A percentile compares a stretch with the other conserved stretches of the same genome.
Conservation (phyloP, 2,888 invertebrate species). For the Kryphioiulus occultus region DNA sequence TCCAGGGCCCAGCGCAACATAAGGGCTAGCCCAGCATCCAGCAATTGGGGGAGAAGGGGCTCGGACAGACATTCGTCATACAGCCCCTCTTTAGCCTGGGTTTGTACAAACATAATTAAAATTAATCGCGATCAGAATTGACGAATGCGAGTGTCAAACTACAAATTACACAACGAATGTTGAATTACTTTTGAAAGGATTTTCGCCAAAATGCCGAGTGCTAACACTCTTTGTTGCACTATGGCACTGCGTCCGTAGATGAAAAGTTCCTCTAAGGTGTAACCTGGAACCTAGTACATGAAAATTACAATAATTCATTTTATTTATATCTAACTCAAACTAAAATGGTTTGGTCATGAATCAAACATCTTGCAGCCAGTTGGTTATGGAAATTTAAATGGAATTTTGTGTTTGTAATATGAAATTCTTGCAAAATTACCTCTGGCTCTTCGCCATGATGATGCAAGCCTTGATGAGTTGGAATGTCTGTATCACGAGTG, state of each 20-base stretch:
- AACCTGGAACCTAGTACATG: slow-evolving; percentile 72
- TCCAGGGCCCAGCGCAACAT: slow-evolving; percentile 85
- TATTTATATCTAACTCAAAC: neutral
- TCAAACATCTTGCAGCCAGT: too few species aligned
- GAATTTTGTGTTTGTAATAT: too few species aligned
- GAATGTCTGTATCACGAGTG: slow-evolving; percentile 17
- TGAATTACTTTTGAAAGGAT: slow-evolving; percentile 67
- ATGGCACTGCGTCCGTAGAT: slow-evolving; percentile 75
- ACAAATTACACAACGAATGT: neutral
- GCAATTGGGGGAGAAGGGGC: slow-evolving; percentile 68
- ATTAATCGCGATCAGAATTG: neutral
- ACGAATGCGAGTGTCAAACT: neutral
- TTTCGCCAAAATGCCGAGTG: slow-evolving; percentile 80
- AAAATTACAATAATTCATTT: neutral
- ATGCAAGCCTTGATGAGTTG: slow-evolving; percentile 71
- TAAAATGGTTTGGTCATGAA: neutral
- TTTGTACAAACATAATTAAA: slow-evolving; percentile 9
- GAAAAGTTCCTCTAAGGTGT: slow-evolving; percentile 86
- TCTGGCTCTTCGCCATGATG: slow-evolving; percentile 93
- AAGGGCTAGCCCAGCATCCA: slow-evolving; percentile 78
- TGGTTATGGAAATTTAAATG: too few species aligned
- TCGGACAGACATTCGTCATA: slow-evolving; percentile 63
- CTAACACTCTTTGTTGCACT: slow-evolving; percentile 83
- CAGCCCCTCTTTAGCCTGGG: slow-evolving; percentile 44
- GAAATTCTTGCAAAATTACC: slow-evolving; percentile 55